These are phyloP conservation scores for Rhea pennata DNA, from an alignment of 2,113 vertebrate species.

Conservation along the genomic window DNA sequence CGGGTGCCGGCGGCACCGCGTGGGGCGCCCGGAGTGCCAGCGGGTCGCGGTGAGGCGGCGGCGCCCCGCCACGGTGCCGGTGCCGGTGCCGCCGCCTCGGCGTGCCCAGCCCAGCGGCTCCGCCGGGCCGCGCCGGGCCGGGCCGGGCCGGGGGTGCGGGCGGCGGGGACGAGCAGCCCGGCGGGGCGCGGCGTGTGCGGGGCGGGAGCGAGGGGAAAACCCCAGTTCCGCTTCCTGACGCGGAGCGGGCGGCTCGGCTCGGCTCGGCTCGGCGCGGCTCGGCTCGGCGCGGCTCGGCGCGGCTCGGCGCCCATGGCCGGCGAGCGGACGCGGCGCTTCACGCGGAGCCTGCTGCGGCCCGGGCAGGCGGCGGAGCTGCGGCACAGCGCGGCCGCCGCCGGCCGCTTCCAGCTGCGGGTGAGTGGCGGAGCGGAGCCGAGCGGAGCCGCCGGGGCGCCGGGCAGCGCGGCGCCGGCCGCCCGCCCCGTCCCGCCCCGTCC, in stretches of 20 bases:
- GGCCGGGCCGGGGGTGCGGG: too few species aligned
- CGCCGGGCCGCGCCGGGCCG: too few species aligned
- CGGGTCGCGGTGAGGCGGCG: too few species aligned
- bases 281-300: too few species aligned
- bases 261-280: too few species aligned
- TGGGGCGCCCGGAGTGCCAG: too few species aligned
- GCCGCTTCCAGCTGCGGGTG: slow-evolving; percentile 61
- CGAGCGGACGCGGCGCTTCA: slow-evolving; percentile 88
- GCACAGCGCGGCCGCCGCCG: slow-evolving; percentile 80
- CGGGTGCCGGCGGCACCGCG: too few species aligned
- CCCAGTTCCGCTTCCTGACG: slow-evolving; percentile 80
- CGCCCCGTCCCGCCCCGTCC: too few species aligned
- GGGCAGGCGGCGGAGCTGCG: slow-evolving; percentile 89
- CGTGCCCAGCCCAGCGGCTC: not conserved
- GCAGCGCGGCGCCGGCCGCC: not conserved
- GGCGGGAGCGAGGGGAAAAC: slow-evolving; percentile 15
- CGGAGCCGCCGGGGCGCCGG: not conserved
- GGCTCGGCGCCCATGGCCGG: slow-evolving; percentile 74
- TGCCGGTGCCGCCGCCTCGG: too few species aligned
- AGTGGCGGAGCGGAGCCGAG: not conserved
- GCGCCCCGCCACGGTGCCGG: too few species aligned
- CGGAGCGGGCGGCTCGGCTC: not conserved
- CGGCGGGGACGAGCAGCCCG: too few species aligned
- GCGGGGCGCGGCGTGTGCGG: not conserved
- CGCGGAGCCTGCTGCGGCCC: slow-evolving; percentile 90